phyloP scores from a whole-genome alignment of 2,888 invertebrate genomes.

The Melinaea marsaeus region DNA sequence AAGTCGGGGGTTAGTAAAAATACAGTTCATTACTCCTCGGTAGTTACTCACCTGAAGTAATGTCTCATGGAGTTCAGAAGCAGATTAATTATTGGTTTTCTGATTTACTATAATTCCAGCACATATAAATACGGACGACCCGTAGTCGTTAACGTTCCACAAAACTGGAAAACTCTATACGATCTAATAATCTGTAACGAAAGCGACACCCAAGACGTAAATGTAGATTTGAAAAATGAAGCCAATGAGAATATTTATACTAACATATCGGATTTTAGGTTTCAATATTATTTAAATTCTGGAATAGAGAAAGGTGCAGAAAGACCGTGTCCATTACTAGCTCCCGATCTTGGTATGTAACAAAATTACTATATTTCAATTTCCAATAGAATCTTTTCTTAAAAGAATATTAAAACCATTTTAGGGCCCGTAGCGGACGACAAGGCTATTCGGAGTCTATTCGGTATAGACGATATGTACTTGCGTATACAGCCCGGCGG shows the following conservation, averaged over 20 bases:
- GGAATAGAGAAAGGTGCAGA: background rate
- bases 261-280: background rate
- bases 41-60: too few species aligned
- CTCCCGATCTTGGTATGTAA: background rate
- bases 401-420: background rate
- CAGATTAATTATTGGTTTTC: background rate
- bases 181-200: background rate
- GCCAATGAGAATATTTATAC: background rate
- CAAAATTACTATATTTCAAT: background rate
- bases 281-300: background rate
- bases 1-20: background rate
- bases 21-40: background rate
- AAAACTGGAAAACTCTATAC: constrained; percentile 1
- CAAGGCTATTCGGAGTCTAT: constrained; percentile 71
- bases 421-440: constrained; percentile 52
- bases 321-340: background rate
- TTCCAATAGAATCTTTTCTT: background rate
- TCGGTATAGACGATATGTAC: constrained; percentile 78
- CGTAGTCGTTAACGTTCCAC: background rate
- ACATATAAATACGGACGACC: background rate
- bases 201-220: background rate
- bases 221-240: background rate
- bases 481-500: constrained; percentile 82
- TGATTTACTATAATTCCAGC: background rate
- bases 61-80: too few species aligned